phyloP scores from a whole-genome alignment of 2,113 vertebrate genomes.

The Pelusios castaneus region DNA sequence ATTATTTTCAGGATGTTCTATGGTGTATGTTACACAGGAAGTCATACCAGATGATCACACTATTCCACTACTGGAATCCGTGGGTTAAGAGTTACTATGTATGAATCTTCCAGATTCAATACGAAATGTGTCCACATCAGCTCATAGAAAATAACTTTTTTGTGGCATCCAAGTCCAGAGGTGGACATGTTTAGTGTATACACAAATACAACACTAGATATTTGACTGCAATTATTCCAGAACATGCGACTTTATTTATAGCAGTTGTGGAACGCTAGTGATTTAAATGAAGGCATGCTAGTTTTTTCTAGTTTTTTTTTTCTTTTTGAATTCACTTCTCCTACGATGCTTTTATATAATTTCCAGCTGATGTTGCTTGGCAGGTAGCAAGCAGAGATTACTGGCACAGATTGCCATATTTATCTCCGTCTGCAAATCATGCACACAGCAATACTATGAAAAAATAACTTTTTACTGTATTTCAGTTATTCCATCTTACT shows the following conservation, averaged over 20 bases:
- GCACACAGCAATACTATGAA: not conserved
- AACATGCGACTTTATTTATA: slow-evolving; percentile 56
- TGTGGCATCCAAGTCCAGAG: not conserved
- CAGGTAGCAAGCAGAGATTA: slow-evolving; percentile 44
- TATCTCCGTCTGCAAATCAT: not conserved
- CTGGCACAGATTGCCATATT: not conserved
- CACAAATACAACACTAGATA: slow-evolving; percentile 54
- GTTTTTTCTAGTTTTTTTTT: not conserved
- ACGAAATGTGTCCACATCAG: not conserved
- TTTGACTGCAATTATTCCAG: slow-evolving; percentile 63
- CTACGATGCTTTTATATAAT: slow-evolving; percentile 47
- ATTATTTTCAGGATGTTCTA: too few species aligned
- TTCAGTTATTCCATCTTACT: not conserved
- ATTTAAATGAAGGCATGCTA: slow-evolving; percentile 1
- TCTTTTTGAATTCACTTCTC: not conserved
- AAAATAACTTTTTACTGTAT: not conserved
- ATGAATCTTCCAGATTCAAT: not conserved
- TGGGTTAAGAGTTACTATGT: not conserved
- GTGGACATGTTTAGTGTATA: not conserved
- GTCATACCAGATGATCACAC: too few species aligned
- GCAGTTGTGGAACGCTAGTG: slow-evolving; percentile 67
- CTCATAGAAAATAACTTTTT: not conserved
- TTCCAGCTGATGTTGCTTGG: slow-evolving; percentile 26
- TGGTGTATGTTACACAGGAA: too few species aligned
- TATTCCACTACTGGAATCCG: too few species aligned